Evolutionary conservation across 2,113 vertebrate genomes (phyloP).

Genomic region (Anhinga rufa): DNA sequence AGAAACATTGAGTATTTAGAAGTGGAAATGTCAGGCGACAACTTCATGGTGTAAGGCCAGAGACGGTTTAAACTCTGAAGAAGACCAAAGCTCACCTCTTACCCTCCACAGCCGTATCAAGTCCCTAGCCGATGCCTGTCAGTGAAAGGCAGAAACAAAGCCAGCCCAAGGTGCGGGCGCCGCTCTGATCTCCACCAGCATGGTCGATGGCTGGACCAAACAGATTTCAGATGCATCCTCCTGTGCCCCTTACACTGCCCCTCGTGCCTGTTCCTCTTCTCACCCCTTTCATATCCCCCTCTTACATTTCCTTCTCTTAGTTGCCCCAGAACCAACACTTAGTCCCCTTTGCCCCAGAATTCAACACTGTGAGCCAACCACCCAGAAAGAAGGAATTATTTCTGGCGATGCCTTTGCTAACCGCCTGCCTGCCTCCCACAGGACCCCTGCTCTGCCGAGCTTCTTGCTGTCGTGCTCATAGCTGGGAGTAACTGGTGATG

Average conservation of each 20-base stretch:
- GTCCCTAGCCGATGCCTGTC: background rate
- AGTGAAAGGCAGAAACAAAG: background rate
- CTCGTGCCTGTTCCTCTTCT: background rate
- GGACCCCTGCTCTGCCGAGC: background rate
- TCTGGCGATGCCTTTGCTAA: background rate
- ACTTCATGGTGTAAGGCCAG: background rate
- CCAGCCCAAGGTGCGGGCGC: background rate
- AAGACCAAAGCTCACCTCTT: background rate
- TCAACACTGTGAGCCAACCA: accelerated
- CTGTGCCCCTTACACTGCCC: background rate
- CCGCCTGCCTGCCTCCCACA: accelerated
- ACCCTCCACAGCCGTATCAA: no score
- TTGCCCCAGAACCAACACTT: background rate
- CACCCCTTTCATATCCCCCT: background rate
- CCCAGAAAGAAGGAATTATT: background rate
- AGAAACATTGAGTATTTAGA: background rate
- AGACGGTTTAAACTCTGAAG: background rate
- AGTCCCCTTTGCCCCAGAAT: background rate
- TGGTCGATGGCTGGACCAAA: background rate
- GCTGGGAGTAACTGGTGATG: background rate
- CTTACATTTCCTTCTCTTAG: background rate
- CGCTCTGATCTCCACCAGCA: background rate
- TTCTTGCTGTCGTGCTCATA: background rate
- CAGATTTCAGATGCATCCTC: background rate
- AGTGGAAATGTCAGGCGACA: background rate